Conservation (phyloP, 2,113 vertebrate species). For the Marcusenius ussheri region DNA sequence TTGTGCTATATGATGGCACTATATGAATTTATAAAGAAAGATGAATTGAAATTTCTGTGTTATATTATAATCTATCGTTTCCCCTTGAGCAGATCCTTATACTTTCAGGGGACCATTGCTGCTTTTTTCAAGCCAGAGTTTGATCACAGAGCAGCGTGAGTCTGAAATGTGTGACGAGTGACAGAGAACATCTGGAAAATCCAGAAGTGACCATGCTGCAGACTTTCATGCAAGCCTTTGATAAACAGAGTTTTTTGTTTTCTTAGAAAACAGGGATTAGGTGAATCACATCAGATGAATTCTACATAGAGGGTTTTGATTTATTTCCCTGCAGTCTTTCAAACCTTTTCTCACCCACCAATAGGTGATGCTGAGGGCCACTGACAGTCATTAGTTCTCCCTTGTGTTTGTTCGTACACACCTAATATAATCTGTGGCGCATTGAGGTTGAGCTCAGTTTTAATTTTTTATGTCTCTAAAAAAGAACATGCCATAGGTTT, state of each 20-base stretch:
- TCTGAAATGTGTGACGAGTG: conserved; percentile 2
- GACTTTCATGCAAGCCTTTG: neutral
- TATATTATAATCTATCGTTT: neutral
- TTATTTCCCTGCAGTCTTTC: neutral
- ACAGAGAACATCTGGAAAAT: conserved; percentile 19
- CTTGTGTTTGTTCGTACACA: conserved; percentile 5
- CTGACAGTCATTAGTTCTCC: neutral
- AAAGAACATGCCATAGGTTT: neutral
- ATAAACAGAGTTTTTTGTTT: conserved; percentile 7
- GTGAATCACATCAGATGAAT: neutral
- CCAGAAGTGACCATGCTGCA: neutral
- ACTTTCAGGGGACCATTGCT: neutral
- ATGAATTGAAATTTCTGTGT: neutral
- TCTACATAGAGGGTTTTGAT: neutral
- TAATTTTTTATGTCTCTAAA: neutral
- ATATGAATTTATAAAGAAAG: neutral
- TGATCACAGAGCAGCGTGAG: neutral
- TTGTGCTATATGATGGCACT: neutral
- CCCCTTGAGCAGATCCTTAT: neutral
- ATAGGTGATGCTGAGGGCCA: neutral
- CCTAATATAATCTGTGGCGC: conserved; percentile 9
- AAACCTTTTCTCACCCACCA: neutral
- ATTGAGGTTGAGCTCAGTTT: neutral
- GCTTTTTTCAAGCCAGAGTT: neutral
- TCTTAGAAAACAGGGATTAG: conserved; percentile 3